Conservation (phyloP, 1,140 invertebrate genomes). For the Periplaneta americana region DNA sequence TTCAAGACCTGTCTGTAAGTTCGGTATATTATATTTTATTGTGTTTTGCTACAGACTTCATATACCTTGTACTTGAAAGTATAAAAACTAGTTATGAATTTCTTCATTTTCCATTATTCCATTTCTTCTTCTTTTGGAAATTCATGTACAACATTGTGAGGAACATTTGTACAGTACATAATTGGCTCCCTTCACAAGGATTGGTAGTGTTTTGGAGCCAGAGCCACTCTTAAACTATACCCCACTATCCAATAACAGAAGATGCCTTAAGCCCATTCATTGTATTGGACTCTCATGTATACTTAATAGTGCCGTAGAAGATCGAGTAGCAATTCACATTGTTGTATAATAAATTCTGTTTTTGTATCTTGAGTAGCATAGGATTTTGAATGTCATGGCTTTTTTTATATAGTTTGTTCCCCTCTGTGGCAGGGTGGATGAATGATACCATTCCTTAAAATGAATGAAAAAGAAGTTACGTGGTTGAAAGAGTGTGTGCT, state of each 20-base stretch:
- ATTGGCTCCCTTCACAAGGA: not conserved
- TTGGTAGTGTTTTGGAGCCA: not conserved
- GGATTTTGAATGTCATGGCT: not conserved
- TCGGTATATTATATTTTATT: not conserved
- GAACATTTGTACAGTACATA: not conserved
- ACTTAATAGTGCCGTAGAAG: not conserved
- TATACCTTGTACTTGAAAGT: not conserved
- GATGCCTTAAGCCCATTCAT: not conserved
- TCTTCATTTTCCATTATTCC: not conserved
- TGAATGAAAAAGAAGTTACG: not conserved
- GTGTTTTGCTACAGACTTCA: not conserved
- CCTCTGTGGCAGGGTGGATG: not conserved
- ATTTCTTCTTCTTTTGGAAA: too few relatives aligned
- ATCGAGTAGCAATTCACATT: not conserved
- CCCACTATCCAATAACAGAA: not conserved
- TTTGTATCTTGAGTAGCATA: not conserved
- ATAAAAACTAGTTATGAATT: too few relatives aligned
- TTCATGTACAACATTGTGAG: not conserved
- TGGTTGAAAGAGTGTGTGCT: not conserved
- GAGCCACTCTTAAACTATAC: not conserved
- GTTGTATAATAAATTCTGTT: not conserved
- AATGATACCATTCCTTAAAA: not conserved
- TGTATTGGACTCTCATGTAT: not conserved
- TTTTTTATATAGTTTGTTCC: not conserved
- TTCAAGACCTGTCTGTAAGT: not conserved